Evolutionary conservation across 2,797 vertebrate genomes (phyloP).

Genomic region (Anas georgica): DNA sequence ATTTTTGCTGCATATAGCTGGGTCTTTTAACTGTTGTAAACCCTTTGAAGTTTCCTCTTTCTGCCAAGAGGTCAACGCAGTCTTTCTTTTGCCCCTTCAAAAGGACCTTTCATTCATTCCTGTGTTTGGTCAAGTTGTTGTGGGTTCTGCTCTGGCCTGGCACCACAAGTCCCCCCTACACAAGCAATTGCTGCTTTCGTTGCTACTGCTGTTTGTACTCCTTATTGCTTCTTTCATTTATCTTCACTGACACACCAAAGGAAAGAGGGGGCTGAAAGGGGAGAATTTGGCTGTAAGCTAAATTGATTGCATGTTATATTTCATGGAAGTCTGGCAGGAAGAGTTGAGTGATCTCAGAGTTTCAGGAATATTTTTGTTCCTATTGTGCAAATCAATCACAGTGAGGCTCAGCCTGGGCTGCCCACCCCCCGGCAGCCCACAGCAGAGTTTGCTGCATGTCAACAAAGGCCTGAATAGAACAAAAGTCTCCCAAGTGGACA

Average conservation of each 20-base stretch:
- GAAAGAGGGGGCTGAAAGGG: slow-evolving; percentile 53
- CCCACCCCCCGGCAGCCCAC: not conserved
- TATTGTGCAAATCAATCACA: slow-evolving; percentile 70
- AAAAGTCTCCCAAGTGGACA: slow-evolving; percentile 60
- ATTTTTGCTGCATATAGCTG: slow-evolving; percentile 38
- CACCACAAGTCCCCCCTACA: slow-evolving; percentile 39
- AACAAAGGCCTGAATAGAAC: slow-evolving; percentile 54
- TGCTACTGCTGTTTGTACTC: slow-evolving; percentile 69
- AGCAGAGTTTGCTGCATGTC: slow-evolving; percentile 28
- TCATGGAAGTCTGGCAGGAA: slow-evolving; percentile 70
- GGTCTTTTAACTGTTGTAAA: slow-evolving; percentile 60
- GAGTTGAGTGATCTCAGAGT: slow-evolving; percentile 57
- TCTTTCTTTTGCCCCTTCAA: slow-evolving; percentile 70
- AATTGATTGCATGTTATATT: slow-evolving; percentile 77
- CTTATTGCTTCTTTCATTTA: slow-evolving; percentile 72
- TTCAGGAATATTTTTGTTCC: slow-evolving; percentile 66
- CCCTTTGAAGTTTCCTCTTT: slow-evolving; percentile 69
- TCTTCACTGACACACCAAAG: slow-evolving; percentile 75
- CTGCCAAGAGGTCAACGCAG: slow-evolving; percentile 63
- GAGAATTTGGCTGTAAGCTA: slow-evolving; percentile 73
- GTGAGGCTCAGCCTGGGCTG: not conserved
- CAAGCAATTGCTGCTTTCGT: slow-evolving; percentile 62
- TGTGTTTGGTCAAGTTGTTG: slow-evolving; percentile 73
- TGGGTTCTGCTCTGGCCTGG: slow-evolving; percentile 63
- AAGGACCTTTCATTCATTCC: slow-evolving; percentile 71